Evolutionary conservation across 2,888 invertebrate species (phyloP), one percentile per base, ranked within the genome.

Genomic region (Geophilus truncorum): DNA sequence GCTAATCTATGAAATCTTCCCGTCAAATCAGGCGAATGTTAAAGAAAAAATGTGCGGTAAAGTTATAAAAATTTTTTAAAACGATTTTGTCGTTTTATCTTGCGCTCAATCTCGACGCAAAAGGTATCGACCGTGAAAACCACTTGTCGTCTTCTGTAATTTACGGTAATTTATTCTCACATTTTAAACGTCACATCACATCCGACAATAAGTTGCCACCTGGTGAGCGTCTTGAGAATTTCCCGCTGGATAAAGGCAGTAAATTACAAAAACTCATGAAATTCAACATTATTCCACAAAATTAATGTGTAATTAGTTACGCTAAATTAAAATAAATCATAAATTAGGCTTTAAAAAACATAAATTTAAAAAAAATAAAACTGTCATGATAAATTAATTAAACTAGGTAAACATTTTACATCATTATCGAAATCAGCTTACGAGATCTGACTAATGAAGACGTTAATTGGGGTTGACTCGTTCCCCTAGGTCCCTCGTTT

Each of bases 391-490:
- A 62, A 62, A 62, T 62, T 23, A 62, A 1, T 62, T 23, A 62
- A 62, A 62, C 21, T 23, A 0, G 4, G 10, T 23, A 62, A 62
- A 62, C 21, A n/a, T 62, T 40, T n/a, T 10, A 62, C 57, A 62
- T 18, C 18, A 4, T 0, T 23, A 6, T 5, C 23, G 57, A 62
- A 62, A 62, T 62, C 57, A 23, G 57, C 23, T 62, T 62, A 21
- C 18, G 10, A 62, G 57, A 62, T 62, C 57, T 21, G 57, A 21
- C 23, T 62, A 62, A 62, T 62, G 57, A 62, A 62, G 57, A 62
- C 57, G 57, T 62, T 62, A 62, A 62, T 62, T 62, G 57, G 57
- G 57, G 57, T 21, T 10, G 57, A 62, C 57, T 62, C 57, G 57
- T 62, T 21, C 23, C 57, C 57, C 57, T 23, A 21, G 21, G 21